Evolutionary conservation across 2,888 invertebrate genomes (phyloP), one percentile per base, ranked within the genome.

Genomic region (Xestia xanthographa): DNA sequence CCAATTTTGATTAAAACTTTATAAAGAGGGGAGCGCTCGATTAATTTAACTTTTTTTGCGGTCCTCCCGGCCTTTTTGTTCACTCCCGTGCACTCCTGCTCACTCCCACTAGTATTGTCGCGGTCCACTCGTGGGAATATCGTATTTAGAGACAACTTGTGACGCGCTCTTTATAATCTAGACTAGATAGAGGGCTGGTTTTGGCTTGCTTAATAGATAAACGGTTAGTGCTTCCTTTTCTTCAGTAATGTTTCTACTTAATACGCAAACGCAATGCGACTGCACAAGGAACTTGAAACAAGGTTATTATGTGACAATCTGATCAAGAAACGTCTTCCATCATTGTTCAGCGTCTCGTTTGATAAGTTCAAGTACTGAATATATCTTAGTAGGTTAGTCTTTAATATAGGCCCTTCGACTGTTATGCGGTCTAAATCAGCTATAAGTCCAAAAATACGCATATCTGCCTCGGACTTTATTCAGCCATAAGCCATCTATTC

Each of bases 21-120:
- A 86, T 87, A 90, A 90, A 86, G 88, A 88, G 87, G 89, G 86
- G 80, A 80, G 86, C 81, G 79, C 83, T 83, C 89, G 89, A 93
- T 93, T 93, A 92, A 93, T 93, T 92, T 92, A 93, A 93, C 92
- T 93, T 94, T 92, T 91, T 90, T 88, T 82, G 85, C 77, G 86
- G 83, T 80, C 26, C 71, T 75, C 76, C 53, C 66, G 77, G 78
- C 76, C 75, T 84, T 84, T 81, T 79, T 84, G 80, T 80, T 85
- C 73, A 50, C 60, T 82, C 34, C 63, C 65, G 69, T 63, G 38
- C 63, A 41, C 63, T 63, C 41, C 77, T 83, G 79, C 79, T 85
- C 71, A 45, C 68, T 78, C 48, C 66, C 62, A 63, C 77, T 71
- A 74, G 85, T 68, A 79, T 79, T 86, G 85, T 84, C 75, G 79